Percentiles rank a stretch among this genome's conserved stretches.
Evolutionary conservation across 1,140 invertebrate species (phyloP).

Genomic region (Brachystomella parvula): DNA sequence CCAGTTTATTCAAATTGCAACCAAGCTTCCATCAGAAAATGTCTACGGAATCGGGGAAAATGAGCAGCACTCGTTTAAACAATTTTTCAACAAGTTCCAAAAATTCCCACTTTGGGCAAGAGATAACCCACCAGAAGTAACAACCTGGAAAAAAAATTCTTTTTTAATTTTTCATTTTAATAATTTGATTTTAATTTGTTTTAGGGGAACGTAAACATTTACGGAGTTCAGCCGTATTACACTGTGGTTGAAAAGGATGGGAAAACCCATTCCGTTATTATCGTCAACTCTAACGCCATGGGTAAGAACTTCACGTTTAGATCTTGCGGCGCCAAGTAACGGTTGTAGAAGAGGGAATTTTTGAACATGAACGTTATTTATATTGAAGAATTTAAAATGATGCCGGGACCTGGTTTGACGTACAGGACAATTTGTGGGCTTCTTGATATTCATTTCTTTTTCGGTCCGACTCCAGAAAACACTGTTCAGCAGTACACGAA

Average conservation of each 20-base stretch:
- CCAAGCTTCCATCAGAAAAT: constrained; percentile 45
- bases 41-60: constrained; percentile 51
- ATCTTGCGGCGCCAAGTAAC: not conserved
- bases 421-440: constrained; percentile 41
- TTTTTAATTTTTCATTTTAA: not conserved
- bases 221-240: constrained; percentile 48
- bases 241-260: constrained; percentile 45
- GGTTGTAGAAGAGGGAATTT: not conserved
- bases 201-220: constrained; percentile 16
- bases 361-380: not conserved
- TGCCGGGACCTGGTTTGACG: constrained; percentile 38
- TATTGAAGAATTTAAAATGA: constrained; percentile 28
- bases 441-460: constrained; percentile 47
- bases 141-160: not conserved
- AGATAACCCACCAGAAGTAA: constrained; percentile 20
- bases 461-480: constrained; percentile 45
- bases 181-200: not conserved
- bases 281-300: constrained; percentile 32
- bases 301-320: not conserved
- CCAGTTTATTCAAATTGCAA: constrained; percentile 49
- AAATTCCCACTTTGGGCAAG: constrained; percentile 21
- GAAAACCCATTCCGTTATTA: constrained; percentile 25
- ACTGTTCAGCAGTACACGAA: constrained; percentile 48
- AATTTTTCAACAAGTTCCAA: not conserved
- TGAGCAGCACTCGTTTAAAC: constrained; percentile 33